Evolutionary conservation across 2,797 vertebrate species (phyloP).

Genomic region (Gymnoscopelus microlampas): DNA sequence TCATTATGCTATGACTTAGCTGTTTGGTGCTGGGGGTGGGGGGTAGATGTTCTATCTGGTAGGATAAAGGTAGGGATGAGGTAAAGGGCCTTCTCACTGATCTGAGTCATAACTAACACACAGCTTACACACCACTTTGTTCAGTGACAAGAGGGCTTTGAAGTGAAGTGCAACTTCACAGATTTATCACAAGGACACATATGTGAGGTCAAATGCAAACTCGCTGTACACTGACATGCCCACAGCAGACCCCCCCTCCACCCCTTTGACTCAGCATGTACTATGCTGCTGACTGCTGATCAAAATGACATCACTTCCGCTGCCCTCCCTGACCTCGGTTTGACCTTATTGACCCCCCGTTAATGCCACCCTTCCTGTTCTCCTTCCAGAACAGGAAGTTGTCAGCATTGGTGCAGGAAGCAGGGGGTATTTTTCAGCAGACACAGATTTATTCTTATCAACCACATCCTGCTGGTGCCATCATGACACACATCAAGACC

Average conservation of each 20-base stretch:
- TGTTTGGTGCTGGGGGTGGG: no score
- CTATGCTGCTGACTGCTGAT: constrained; percentile 54
- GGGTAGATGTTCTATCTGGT: no score
- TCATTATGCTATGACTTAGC: no score
- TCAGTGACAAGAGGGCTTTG: not conserved
- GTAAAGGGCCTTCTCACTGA: not conserved
- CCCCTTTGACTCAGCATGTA: not conserved
- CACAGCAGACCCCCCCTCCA: no score
- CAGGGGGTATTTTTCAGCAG: constrained; percentile 37
- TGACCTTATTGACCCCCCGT: constrained; percentile 38
- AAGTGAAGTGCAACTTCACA: not conserved
- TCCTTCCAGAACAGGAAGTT: constrained; percentile 48
- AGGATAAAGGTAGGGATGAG: no score
- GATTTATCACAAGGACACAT: constrained; percentile 1
- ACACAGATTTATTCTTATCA: constrained; percentile 34
- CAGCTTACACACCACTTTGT: not conserved
- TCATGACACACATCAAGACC: constrained; percentile 24
- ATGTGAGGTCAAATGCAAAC: not conserved
- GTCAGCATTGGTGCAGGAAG: constrained; percentile 53
- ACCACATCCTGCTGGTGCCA: constrained; percentile 32
- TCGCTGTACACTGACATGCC: no score
- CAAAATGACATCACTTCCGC: constrained; percentile 33
- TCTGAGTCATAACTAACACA: not conserved
- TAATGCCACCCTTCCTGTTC: constrained; percentile 64
- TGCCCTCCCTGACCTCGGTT: constrained; percentile 37